A percentile compares a stretch with the other conserved stretches of the same genome.
Conservation (phyloP, 2,888 invertebrate species). For the Ophion ellenae region DNA sequence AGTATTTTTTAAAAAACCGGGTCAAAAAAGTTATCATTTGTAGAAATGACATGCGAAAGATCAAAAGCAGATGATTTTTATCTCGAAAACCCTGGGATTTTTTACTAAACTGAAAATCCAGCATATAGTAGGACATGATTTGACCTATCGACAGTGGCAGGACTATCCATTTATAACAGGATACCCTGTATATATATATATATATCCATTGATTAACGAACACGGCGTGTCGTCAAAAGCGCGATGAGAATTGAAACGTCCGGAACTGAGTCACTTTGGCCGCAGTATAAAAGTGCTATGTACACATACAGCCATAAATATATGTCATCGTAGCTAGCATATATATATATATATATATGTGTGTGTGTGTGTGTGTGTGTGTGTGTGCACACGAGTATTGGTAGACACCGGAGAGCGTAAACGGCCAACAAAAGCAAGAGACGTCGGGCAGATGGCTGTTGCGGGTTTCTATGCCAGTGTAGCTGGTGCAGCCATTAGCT, state of each 20-base stretch:
- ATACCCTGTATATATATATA: no score
- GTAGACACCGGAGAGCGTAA: slow-evolving; percentile 60
- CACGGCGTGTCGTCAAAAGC: background rate
- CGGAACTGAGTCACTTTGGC: slow-evolving; percentile 8
- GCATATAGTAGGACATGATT: no score
- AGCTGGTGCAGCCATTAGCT: slow-evolving; percentile 78
- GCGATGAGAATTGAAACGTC: slow-evolving; percentile 7
- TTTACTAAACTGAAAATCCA: no score
- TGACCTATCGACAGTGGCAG: no score
- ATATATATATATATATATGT: background rate
- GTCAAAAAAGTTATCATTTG: no score
- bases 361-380: no score
- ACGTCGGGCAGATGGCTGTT: slow-evolving; percentile 80
- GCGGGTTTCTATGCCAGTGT: slow-evolving; percentile 55
- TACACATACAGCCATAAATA: slow-evolving; percentile 8
- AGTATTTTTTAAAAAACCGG: no score
- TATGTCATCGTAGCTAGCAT: background rate
- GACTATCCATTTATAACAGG: no score
- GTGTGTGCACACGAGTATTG: background rate
- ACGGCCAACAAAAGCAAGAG: slow-evolving; percentile 69
- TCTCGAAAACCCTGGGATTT: no score
- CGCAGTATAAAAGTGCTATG: slow-evolving; percentile 22
- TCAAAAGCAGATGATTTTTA: no score
- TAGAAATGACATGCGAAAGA: no score
- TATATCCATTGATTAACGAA: background rate